Percentiles rank a stretch among this genome's conserved stretches.
phyloP scores from a whole-genome alignment of 2,113 vertebrate genomes.

The Psephotus haematonotus region DNA sequence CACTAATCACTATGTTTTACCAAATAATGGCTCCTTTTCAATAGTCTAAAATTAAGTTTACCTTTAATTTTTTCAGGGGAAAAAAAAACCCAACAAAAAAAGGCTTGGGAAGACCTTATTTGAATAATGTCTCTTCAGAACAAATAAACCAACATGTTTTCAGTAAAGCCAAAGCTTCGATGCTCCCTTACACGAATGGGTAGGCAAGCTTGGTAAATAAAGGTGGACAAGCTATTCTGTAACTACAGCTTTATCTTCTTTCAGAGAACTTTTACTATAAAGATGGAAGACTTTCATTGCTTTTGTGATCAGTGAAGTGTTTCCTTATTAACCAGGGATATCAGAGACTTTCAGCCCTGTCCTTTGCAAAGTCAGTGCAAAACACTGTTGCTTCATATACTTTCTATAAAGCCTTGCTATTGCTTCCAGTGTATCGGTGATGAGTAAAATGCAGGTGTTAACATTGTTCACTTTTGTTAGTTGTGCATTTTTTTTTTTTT shows the following conservation, averaged over 20 bases:
- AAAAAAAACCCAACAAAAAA: too few species aligned
- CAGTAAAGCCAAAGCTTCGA: neutral
- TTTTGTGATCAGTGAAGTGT: neutral
- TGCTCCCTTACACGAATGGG: neutral
- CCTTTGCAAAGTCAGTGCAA: neutral
- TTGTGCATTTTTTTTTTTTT: neutral
- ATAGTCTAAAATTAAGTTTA: neutral
- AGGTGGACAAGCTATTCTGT: neutral
- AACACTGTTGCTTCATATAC: neutral
- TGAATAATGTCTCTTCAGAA: neutral
- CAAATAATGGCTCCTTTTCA: neutral
- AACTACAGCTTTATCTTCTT: neutral
- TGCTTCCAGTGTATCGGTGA: neutral
- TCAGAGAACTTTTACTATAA: neutral
- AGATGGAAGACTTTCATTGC: neutral
- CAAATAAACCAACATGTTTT: neutral
- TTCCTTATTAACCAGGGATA: conserved; percentile 22
- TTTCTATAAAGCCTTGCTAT: neutral
- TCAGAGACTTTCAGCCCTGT: neutral
- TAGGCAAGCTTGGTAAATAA: neutral
- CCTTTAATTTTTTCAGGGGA: neutral
- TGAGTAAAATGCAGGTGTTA: neutral
- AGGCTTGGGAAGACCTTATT: neutral
- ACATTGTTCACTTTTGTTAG: neutral
- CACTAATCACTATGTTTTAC: neutral